Conservation (phyloP, 2,888 invertebrate genomes). For the Ennomos erosarius region DNA sequence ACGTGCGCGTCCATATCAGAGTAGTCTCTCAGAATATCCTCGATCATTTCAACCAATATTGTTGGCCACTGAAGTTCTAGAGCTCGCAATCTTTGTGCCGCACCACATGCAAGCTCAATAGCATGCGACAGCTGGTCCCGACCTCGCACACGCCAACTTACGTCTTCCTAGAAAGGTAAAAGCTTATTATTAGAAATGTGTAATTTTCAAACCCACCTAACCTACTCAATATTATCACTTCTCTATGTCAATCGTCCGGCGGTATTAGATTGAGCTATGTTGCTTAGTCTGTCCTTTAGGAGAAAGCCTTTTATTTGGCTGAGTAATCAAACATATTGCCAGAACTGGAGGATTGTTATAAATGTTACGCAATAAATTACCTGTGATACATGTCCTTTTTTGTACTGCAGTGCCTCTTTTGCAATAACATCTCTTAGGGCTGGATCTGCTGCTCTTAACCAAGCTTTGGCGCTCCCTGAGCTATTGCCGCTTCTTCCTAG, state of each 20-base stretch:
- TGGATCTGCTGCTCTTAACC: slow-evolving; percentile 90
- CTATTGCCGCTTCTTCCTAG: slow-evolving; percentile 85
- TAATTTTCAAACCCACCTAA: no score
- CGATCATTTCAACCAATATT: slow-evolving; percentile 91
- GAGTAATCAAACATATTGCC: no score
- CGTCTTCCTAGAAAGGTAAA: slow-evolving; percentile 90
- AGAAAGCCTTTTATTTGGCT: no score
- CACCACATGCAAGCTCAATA: slow-evolving; percentile 90
- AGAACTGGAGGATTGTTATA: no score
- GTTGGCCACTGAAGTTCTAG: slow-evolving; percentile 92
- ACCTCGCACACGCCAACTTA: slow-evolving; percentile 90
- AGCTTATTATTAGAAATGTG: no score
- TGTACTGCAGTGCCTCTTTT: slow-evolving; percentile 94
- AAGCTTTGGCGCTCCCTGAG: slow-evolving; percentile 86
- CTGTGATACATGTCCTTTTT: slow-evolving; percentile 85
- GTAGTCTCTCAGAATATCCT: slow-evolving; percentile 91
- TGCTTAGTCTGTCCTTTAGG: no score
- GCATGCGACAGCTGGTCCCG: slow-evolving; percentile 88
- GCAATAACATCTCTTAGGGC: slow-evolving; percentile 92
- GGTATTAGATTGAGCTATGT: no score
- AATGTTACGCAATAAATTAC: slow-evolving; percentile 42
- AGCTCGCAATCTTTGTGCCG: slow-evolving; percentile 90
- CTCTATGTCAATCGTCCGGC: no score
- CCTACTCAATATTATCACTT: no score
- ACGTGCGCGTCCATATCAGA: slow-evolving; percentile 92